Evolutionary conservation across 2,113 vertebrate genomes (phyloP), one percentile per base, ranked within the genome.

Genomic region (Pyrgilauda ruficollis): DNA sequence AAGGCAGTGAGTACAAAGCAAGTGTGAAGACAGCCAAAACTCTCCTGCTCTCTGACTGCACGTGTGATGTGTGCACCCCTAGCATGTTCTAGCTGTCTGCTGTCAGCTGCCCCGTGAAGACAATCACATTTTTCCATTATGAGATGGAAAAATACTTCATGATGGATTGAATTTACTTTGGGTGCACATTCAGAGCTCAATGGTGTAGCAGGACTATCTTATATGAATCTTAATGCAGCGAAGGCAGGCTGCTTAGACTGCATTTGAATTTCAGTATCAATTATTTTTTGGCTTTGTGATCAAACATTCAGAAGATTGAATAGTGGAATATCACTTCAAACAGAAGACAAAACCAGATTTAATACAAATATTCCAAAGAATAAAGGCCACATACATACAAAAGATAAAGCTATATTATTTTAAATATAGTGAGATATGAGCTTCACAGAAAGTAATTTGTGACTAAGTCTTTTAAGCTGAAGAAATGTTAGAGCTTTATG

Each of bases 181-280:
- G 63, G 55, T 61, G 64, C 79, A 74, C 30, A 56, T 84, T 88
- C 47, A 61, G 56, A 90, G 55, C 63, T 75, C 39, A 50, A 72
- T 47, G 28, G 23, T 62, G 30, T 83, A 84, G 68, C 44, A 90
- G 7, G 27, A 16, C 52, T 73, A 39, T 85, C 89, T 82, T 82
- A 62, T 31, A 61, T 8, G 50, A 33, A 84, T 69, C 81, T 88
- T 59, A 80, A 81, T n/a, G 79, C 62, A 90, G 46, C 28, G n/a
- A 37, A 70, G 15, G 39, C 52, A 89, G 70, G 67, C 64, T 68
- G n/a, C 52, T 90, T 55, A 55, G 73, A 55, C 8, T 61, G 21
- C 37, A 43, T 90, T 92, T 92, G 87, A 62, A 92, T 92, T 94
- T 95, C 70, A 49, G 7, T 46, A 87, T 64, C 27, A 64, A 50